Base-by-base conservation (phyloP, 2,113 vertebrate species). In the human (Homo sapiens) region DNA sequence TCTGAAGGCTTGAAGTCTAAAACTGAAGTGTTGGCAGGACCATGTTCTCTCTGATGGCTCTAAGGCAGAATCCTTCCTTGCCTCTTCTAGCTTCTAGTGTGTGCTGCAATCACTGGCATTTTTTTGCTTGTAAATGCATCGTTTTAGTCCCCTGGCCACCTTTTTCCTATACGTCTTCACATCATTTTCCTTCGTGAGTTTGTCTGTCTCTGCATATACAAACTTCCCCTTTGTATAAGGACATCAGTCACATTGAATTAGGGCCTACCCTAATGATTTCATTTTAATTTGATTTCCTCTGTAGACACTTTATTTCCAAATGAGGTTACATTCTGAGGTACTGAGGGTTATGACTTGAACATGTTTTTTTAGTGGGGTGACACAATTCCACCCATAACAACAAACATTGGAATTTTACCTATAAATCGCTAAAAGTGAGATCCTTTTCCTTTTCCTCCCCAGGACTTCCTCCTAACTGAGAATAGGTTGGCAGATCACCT, bases 1-100 rank as follows among this genome's bases (percentile, higher is more conserved):
- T 97, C 35, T 76, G n/a, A 30, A 95, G 13, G 5, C 35, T 75
- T 96, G 57, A 94, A 38, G 35, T 45, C 27, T 92, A 79, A 95
- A 96, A 50, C 83, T 2, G 73, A 90, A 23, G 14, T 57, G 13
- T 43, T 76, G 32, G 43, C n/a, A 50, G 32, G 23, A 32, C 68
- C 27, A 16, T 11, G 1, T 59, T 55, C 25, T 92, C 8, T 43
- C 66, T 25, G 6, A 86, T 48, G 35, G 23, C 48, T 35, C 30
- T 80, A 22, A 25, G 20, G 16, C 12, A 76, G 14, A 50, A 8
- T 90, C 10, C 87, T 70, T 43, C n/a, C 57, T 82, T 22, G 4
- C 4, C 11, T 43, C 22, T 87, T 43, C 22, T 45, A 40, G 2
- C 17, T 79, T 52, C 64, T 12, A 35, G 20, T 61, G 16, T n/a